phyloP scores from a whole-genome alignment of 2,888 invertebrate species.

The Cancer borealis region DNA sequence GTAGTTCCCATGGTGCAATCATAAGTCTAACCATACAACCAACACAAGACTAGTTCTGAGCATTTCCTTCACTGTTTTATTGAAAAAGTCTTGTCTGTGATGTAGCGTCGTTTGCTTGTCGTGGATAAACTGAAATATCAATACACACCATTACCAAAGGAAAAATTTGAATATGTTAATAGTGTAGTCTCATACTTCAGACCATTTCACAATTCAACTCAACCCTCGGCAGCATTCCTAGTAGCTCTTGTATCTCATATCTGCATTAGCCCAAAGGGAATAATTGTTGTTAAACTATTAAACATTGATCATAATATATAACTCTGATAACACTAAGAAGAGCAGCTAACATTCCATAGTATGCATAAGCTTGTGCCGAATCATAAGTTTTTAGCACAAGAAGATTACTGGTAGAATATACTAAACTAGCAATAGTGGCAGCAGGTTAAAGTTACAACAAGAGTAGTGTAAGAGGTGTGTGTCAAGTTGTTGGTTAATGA shows the following conservation, averaged over 20 bases:
- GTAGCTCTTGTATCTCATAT: neutral
- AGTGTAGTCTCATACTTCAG: neutral
- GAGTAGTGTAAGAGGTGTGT: neutral
- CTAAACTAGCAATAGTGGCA: neutral
- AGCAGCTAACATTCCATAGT: neutral
- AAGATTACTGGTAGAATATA: neutral
- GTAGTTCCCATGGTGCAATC: neutral
- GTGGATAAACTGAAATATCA: constrained; percentile 29
- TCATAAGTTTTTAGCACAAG: neutral
- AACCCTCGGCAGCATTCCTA: no score
- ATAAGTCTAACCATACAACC: neutral
- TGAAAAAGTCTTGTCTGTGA: neutral
- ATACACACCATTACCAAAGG: neutral
- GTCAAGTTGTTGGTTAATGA: no score
- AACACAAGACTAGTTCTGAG: neutral
- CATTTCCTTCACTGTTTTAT: neutral
- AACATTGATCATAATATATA: neutral
- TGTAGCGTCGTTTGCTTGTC: neutral
- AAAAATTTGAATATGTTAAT: neutral
- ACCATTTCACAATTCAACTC: neutral
- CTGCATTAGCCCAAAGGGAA: neutral
- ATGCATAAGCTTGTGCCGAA: neutral
- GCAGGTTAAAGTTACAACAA: neutral
- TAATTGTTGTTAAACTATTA: neutral
- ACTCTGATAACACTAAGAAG: no score